Evolutionary conservation across 2,888 invertebrate species (phyloP).

Genomic region (Acleris cristana): DNA sequence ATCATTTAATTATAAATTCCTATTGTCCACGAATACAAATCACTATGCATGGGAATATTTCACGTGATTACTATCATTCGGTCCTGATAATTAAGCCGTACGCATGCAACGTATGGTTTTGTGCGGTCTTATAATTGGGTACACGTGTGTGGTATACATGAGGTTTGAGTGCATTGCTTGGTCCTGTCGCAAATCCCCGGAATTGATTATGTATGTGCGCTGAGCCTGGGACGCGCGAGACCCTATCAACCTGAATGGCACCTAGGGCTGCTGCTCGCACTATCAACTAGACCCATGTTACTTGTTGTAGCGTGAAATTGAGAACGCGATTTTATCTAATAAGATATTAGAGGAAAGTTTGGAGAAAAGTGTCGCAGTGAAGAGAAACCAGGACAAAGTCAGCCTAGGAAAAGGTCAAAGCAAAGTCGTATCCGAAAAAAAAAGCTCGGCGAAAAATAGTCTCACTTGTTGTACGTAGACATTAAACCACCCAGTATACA

Average conservation of each 20-base stretch:
- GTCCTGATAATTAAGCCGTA: conserved; percentile 37
- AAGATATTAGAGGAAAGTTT: too few relatives aligned
- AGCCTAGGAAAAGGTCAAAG: too few relatives aligned
- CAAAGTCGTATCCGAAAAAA: too few relatives aligned
- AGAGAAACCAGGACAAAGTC: too few relatives aligned
- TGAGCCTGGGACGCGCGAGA: conserved; percentile 46
- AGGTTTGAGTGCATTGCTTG: conserved; percentile 45
- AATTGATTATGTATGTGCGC: conserved; percentile 58
- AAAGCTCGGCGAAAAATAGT: too few relatives aligned
- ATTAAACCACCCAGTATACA: too few relatives aligned
- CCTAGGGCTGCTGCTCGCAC: conserved; percentile 36
- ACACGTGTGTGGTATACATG: conserved; percentile 35
- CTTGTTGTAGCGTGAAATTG: neutral
- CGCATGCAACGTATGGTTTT: conserved; percentile 15
- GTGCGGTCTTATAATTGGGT: conserved; percentile 19
- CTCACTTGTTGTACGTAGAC: too few relatives aligned
- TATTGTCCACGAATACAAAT: conserved; percentile 3
- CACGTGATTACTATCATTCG: conserved; percentile 12
- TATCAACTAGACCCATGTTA: conserved; percentile 42
- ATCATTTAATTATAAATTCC: conserved; percentile 26
- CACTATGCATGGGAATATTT: conserved; percentile 15
- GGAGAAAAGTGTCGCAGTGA: too few relatives aligned
- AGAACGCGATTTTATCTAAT: neutral
- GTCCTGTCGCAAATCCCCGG: conserved; percentile 54
- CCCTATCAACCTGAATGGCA: conserved; percentile 54